phyloP scores from a whole-genome alignment of 92 coral and sea anemone genomes.

The Paramuricea clavata region DNA sequence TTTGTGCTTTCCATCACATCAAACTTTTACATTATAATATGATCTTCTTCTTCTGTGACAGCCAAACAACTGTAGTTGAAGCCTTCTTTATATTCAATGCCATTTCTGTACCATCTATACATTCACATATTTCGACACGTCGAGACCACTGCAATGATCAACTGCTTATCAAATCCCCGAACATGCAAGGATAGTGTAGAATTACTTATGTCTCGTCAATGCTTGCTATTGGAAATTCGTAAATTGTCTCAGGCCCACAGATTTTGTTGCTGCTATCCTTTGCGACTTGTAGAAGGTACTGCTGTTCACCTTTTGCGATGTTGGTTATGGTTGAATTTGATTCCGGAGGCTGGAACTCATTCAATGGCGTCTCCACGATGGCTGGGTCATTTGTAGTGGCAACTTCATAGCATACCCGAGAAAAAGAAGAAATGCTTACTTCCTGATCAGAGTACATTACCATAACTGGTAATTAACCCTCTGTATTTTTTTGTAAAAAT shows the following conservation, averaged over 20 bases:
- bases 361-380: conserved; percentile 7
- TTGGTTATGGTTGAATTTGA: conserved; percentile 22
- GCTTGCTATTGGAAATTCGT: conserved; percentile 3
- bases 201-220: conserved; percentile 11
- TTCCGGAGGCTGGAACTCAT: conserved; percentile 48
- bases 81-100: conserved; percentile 31
- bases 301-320: conserved; percentile 38
- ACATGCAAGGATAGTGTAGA: conserved; percentile 36
- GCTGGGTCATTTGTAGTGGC: conserved; percentile 13
- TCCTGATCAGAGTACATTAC: conserved; percentile 21
- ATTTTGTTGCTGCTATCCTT: conserved; percentile 9
- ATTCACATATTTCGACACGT: conserved; percentile 2
- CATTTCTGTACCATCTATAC: conserved; percentile 39
- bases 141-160: conserved; percentile 39
- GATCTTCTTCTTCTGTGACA: conserved; percentile 40
- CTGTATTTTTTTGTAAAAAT: too few species aligned
- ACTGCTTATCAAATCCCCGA: conserved; percentile 45
- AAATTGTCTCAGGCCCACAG: conserved; percentile 7
- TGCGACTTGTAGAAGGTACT: conserved; percentile 42
- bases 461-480: too few species aligned
- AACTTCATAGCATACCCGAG: conserved; percentile 43
- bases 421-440: conserved; percentile 40
- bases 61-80: conserved; percentile 45
- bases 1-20: conserved; percentile 30
- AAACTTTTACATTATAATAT: conserved; percentile 48